A percentile compares a stretch with the other conserved stretches of the same genome.
Evolutionary conservation across 2,113 vertebrate species (phyloP).

Genomic region (Dromas ardeola): DNA sequence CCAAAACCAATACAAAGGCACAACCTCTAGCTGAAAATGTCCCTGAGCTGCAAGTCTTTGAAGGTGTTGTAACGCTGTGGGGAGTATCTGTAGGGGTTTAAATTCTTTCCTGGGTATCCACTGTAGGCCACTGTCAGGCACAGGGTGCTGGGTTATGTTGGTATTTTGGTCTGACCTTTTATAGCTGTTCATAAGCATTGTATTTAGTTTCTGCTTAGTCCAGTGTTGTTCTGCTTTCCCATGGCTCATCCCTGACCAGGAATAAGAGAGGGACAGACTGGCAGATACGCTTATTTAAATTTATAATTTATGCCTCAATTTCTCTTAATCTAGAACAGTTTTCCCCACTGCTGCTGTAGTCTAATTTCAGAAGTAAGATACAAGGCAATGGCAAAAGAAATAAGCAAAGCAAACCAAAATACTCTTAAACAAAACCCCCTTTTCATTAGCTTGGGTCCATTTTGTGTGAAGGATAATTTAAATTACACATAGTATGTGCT

Average conservation of each 20-base stretch:
- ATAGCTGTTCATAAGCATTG: neutral
- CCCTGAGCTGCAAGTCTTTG: neutral
- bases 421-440: neutral
- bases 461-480: neutral
- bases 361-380: neutral
- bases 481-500: neutral
- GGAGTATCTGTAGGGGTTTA: neutral
- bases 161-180: neutral
- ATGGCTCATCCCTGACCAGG: neutral
- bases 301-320: neutral
- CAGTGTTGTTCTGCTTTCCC: neutral
- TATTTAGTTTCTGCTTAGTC: neutral
- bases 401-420: neutral
- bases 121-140: neutral
- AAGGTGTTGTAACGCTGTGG: neutral
- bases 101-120: neutral
- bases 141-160: fast-evolving
- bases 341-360: neutral
- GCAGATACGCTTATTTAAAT: neutral
- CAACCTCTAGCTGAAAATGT: neutral
- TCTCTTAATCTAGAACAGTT: neutral
- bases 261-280: neutral
- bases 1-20: neutral
- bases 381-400: neutral
- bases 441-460: neutral